These are phyloP conservation scores for Ips nitidus DNA, from an alignment of 1,140 invertebrate genomes.

Conservation along the genomic window DNA sequence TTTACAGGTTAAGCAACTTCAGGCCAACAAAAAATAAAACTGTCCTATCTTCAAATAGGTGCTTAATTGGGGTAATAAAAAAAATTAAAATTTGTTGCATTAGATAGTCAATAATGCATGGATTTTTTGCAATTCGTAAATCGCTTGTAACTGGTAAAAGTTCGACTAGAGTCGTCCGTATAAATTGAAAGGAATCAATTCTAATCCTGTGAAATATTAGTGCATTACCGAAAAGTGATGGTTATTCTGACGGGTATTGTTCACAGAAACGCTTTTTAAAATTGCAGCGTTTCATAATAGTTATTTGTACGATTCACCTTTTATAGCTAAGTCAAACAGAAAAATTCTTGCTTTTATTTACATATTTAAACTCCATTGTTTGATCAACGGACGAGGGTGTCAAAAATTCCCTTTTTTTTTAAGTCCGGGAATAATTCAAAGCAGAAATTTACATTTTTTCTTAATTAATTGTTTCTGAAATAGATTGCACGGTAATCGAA, in stretches of 20 bases:
- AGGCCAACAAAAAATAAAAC: too few relatives aligned
- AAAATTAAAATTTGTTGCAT: too few relatives aligned
- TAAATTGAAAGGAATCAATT: background rate
- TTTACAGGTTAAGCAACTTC: too few relatives aligned
- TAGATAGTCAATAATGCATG: too few relatives aligned
- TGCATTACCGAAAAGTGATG: constrained; percentile 3
- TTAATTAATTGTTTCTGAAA: constrained; percentile 32
- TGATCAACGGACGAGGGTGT: constrained; percentile 10
- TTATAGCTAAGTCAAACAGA: constrained; percentile 1
- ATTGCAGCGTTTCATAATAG: constrained; percentile 5
- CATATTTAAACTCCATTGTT: constrained; percentile 5
- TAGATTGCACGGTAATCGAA: constrained; percentile 30
- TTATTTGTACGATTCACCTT: constrained; percentile 5
- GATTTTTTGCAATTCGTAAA: too few relatives aligned
- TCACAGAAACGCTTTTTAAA: constrained; percentile 4
- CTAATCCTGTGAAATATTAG: constrained; percentile 1
- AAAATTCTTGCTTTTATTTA: constrained; percentile 1
- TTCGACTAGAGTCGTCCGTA: too few relatives aligned
- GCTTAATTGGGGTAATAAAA: too few relatives aligned
- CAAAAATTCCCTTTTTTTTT: background rate
- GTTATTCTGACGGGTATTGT: constrained; percentile 6
- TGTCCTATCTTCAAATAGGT: too few relatives aligned
- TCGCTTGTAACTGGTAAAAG: too few relatives aligned
- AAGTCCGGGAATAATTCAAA: constrained; percentile 12
- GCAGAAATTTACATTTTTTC: constrained; percentile 27